Conservation (phyloP, 64 coral and sea anemone genomes). For the Montipora foliosa region DNA sequence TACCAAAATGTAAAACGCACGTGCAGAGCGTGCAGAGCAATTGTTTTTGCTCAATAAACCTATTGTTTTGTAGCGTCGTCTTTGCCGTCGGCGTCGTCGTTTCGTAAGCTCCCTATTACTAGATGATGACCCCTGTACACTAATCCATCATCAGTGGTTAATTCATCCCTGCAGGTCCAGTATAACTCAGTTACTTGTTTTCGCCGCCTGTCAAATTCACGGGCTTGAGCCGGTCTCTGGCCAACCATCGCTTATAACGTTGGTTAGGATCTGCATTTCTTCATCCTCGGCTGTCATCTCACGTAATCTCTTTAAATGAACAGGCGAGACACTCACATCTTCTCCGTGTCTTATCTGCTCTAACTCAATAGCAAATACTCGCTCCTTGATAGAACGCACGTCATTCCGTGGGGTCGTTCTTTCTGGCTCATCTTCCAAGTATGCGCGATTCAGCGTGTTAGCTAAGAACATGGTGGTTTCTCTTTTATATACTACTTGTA, state of each 20-base stretch:
- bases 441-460: slow-evolving; percentile 14
- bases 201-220: background rate
- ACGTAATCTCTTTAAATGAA: background rate
- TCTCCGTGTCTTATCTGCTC: slow-evolving; percentile 20
- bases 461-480: slow-evolving; percentile 15
- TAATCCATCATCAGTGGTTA: slow-evolving; percentile 25
- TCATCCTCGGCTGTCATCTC: slow-evolving; percentile 5
- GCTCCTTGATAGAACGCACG: slow-evolving; percentile 1
- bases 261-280: slow-evolving; percentile 11
- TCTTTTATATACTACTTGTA: slow-evolving; percentile 37
- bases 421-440: background rate
- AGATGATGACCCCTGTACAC: slow-evolving; percentile 40
- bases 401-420: background rate
- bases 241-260: slow-evolving; percentile 27
- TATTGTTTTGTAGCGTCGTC: too few species aligned
- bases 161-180: slow-evolving; percentile 50
- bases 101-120: background rate
- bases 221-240: slow-evolving; percentile 16
- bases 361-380: slow-evolving; percentile 30
- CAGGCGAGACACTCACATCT: slow-evolving; percentile 11
- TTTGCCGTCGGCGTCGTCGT: too few species aligned
- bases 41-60: too few species aligned
- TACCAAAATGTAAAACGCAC: too few species aligned
- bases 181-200: slow-evolving; percentile 19
- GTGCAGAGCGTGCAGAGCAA: too few species aligned